Evolutionary conservation across 1,140 invertebrate species (phyloP).

Genomic region (Dendroctonus ponderosae): DNA sequence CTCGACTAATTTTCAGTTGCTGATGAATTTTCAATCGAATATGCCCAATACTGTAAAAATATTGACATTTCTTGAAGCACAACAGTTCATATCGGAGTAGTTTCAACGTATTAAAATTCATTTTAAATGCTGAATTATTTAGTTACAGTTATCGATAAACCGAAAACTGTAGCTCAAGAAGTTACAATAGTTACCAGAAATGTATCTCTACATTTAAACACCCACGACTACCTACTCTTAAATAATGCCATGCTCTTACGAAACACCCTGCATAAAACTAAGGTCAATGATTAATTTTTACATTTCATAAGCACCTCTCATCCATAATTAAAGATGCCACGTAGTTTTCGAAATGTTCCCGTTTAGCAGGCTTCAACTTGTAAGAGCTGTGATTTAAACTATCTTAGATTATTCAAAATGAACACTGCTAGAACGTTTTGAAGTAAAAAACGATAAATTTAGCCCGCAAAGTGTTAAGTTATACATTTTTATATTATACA

Average conservation of each 20-base stretch:
- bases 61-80: too few relatives aligned
- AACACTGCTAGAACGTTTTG: not conserved
- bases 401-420: constrained; percentile 10
- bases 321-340: not conserved
- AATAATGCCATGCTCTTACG: not conserved
- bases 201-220: too few relatives aligned
- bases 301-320: not conserved
- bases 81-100: too few relatives aligned
- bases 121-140: too few relatives aligned
- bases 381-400: constrained; percentile 17
- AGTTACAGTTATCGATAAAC: too few relatives aligned
- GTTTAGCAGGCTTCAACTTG: constrained; percentile 10
- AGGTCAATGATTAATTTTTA: not conserved
- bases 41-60: too few relatives aligned
- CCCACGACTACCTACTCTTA: constrained; percentile 1
- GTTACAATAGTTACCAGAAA: too few relatives aligned
- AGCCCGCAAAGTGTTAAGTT: not conserved
- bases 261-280: not conserved
- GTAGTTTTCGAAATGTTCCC: not conserved
- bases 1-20: too few relatives aligned
- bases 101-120: too few relatives aligned
- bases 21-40: too few relatives aligned
- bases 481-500: constrained; percentile 5
- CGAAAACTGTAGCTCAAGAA: too few relatives aligned
- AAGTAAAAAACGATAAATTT: not conserved